These are phyloP conservation scores for Zonitis immaculata DNA, from an alignment of 2,888 invertebrate species.

Conservation along the genomic window DNA sequence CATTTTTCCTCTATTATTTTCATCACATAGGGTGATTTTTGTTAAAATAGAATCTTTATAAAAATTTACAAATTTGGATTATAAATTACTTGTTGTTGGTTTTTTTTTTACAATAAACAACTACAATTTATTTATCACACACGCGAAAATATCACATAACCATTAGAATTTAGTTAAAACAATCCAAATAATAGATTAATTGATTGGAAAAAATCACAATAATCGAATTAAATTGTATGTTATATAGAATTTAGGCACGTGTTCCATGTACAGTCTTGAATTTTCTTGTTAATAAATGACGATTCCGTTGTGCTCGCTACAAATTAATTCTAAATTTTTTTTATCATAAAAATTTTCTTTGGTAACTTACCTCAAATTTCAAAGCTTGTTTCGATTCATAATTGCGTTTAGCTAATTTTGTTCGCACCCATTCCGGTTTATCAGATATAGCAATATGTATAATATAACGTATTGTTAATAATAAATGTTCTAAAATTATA, in stretches of 20 bases:
- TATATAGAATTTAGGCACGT: too few relatives aligned
- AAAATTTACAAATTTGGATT: too few relatives aligned
- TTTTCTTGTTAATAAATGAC: constrained; percentile 45
- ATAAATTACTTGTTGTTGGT: neutral
- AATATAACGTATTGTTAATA: constrained; percentile 60
- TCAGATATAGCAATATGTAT: constrained; percentile 67
- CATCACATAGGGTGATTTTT: too few relatives aligned
- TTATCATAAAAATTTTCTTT: too few relatives aligned
- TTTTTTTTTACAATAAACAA: too few relatives aligned
- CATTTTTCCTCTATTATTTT: too few relatives aligned
- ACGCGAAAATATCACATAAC: constrained; percentile 1
- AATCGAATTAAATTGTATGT: too few relatives aligned
- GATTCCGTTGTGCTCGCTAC: constrained; percentile 48
- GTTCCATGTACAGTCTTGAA: constrained; percentile 50
- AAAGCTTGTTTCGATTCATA: constrained; percentile 61
- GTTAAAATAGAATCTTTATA: too few relatives aligned
- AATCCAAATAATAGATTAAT: neutral
- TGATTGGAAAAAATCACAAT: neutral
- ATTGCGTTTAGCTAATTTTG: constrained; percentile 58
- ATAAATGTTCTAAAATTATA: constrained; percentile 64
- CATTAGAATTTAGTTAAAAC: neutral
- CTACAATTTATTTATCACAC: neutral
- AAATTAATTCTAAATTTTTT: too few relatives aligned
- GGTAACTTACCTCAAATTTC: constrained; percentile 55
- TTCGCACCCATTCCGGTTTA: constrained; percentile 63